Conservation (phyloP, 1,140 invertebrate genomes). For the Aphaenogaster rudis region DNA sequence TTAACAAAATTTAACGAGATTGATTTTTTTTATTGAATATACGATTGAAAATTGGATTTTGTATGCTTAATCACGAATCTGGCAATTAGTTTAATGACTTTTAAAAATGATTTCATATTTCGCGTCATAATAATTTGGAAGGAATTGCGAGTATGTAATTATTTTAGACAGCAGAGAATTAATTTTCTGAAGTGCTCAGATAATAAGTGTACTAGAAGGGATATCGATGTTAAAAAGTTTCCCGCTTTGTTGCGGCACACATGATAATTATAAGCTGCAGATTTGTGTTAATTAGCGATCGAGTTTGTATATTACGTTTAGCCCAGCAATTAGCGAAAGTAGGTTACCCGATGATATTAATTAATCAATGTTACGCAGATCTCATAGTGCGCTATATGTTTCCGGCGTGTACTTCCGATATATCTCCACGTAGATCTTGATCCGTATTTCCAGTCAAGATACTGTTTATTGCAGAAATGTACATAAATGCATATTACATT, state of each 20-base stretch:
- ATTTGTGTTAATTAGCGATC: constrained; percentile 34
- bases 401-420: neutral
- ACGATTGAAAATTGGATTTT: neutral
- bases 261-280: constrained; percentile 20
- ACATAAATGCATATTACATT: neutral
- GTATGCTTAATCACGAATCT: neutral
- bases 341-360: constrained; percentile 50
- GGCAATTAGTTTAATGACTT: neutral
- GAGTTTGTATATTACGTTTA: neutral
- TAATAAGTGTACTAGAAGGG: neutral
- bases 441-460: neutral
- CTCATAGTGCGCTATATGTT: constrained; percentile 1
- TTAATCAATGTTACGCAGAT: constrained; percentile 38
- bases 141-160: neutral
- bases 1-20: neutral
- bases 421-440: constrained; percentile 2
- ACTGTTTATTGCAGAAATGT: neutral
- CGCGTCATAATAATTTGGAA: neutral
- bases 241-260: neutral
- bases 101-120: neutral
- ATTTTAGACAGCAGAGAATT: neutral
- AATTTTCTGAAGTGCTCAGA: neutral
- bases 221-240: constrained; percentile 12
- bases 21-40: neutral
- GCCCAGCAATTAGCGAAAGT: constrained; percentile 23